Percentiles rank a stretch among this genome's conserved stretches.
phyloP scores from a whole-genome alignment of 2,797 vertebrate species.

The Gymnoscopelus microlampas region DNA sequence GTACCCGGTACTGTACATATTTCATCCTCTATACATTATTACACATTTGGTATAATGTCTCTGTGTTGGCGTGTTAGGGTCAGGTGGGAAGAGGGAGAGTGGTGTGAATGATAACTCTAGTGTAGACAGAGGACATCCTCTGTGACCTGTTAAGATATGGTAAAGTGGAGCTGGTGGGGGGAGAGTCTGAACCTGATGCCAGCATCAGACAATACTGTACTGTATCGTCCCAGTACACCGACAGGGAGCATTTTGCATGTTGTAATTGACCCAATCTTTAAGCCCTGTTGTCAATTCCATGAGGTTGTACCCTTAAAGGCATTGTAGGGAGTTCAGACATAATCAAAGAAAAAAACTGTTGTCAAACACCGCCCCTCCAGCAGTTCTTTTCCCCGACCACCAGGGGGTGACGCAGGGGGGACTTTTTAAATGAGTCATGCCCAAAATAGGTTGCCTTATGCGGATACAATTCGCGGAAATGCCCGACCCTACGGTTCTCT shows the following conservation, averaged over 20 bases:
- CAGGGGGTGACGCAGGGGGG: too few species aligned
- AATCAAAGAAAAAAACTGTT: too few species aligned
- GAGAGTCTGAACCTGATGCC: constrained; percentile 6
- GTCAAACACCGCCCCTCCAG: too few species aligned
- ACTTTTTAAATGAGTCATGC: too few species aligned
- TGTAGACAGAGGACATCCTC: constrained; percentile 27
- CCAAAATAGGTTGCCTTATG: too few species aligned
- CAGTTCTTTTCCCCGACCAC: too few species aligned
- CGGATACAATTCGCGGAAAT: too few species aligned
- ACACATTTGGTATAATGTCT: constrained; percentile 37
- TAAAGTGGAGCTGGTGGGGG: constrained; percentile 34
- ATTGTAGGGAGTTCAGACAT: too few species aligned
- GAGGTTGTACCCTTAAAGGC: too few species aligned
- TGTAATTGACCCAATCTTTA: constrained; percentile 61
- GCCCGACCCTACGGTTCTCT: too few species aligned
- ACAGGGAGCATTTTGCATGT: constrained; percentile 50
- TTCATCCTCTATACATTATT: too few species aligned
- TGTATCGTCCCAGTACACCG: constrained; percentile 11
- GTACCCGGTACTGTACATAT: not conserved
- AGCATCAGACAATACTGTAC: constrained; percentile 17
- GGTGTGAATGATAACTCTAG: constrained; percentile 19
- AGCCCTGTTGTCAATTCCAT: not conserved
- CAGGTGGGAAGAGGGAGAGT: too few species aligned
- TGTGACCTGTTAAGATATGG: constrained; percentile 36
- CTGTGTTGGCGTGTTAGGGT: constrained; percentile 30